Evolutionary conservation across 2,797 vertebrate genomes (phyloP).

Genomic region (Pteronotus mesoamericanus): DNA sequence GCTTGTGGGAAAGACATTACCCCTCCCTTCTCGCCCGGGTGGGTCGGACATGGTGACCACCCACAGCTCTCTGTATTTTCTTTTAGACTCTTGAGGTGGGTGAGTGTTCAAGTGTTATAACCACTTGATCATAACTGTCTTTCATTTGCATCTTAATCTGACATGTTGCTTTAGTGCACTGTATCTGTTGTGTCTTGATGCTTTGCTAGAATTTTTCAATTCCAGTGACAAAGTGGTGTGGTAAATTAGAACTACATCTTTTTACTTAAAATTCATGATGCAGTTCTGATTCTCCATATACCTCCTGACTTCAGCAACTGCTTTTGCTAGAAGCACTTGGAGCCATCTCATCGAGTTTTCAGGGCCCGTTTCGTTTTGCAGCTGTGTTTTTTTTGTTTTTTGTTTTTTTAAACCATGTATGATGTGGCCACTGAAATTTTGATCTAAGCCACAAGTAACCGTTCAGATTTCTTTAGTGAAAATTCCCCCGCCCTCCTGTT

Average conservation of each 20-base stretch:
- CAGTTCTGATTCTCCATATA: not conserved
- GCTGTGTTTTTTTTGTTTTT: no score
- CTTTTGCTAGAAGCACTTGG: not conserved
- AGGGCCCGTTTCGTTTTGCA: not conserved
- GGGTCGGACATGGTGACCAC: not conserved
- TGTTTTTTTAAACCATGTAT: not conserved
- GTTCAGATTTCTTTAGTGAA: not conserved
- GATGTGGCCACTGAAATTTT: not conserved
- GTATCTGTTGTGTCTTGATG: not conserved
- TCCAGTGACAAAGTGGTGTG: not conserved
- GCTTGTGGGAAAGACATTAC: not conserved
- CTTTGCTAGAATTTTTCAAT: not conserved
- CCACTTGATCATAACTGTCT: not conserved
- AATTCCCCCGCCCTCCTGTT: not conserved
- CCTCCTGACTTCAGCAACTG: not conserved
- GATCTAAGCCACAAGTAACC: not conserved
- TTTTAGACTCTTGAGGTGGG: not conserved
- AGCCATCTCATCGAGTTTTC: not conserved
- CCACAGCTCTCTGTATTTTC: not conserved
- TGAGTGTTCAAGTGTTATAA: not conserved
- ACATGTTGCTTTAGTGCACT: not conserved
- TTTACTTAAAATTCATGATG: not conserved
- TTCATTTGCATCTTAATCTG: not conserved
- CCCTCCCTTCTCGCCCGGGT: not conserved
- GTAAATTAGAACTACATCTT: conserved; percentile 3